Conservation (phyloP, 2,797 vertebrate species). For the Rachycentron canadum region DNA sequence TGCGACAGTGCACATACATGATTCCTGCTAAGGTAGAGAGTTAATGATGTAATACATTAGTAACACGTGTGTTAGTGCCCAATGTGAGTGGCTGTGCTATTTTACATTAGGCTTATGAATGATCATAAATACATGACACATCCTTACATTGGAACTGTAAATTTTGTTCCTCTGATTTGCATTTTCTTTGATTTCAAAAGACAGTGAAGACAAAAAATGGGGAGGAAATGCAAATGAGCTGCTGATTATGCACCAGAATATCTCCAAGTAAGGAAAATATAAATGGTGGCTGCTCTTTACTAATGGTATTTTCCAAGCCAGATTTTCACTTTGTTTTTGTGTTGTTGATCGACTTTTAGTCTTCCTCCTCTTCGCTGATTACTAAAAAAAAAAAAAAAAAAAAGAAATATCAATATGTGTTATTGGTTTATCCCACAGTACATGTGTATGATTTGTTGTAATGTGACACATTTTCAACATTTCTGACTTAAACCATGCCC, state of each 20-base stretch:
- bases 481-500: neutral
- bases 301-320: constrained; percentile 4
- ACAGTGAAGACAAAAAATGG: neutral
- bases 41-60: neutral
- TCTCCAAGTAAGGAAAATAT: neutral
- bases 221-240: constrained; percentile 25
- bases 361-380: no score
- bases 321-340: neutral
- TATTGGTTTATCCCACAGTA: neutral
- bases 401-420: neutral
- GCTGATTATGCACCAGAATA: constrained; percentile 28
- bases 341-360: neutral
- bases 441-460: neutral
- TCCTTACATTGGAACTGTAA: neutral
- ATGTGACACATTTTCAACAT: neutral
- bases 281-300: constrained; percentile 4
- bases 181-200: constrained; percentile 34
- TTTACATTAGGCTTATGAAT: neutral
- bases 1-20: neutral
- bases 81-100: neutral
- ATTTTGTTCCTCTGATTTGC: constrained; percentile 1
- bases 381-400: neutral
- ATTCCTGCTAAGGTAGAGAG: neutral
- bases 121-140: neutral
- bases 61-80: neutral